Base-by-base conservation (phyloP, 30 jellyfish, hydroid and myxozoan genomes). In the Aurelia aurita region DNA sequence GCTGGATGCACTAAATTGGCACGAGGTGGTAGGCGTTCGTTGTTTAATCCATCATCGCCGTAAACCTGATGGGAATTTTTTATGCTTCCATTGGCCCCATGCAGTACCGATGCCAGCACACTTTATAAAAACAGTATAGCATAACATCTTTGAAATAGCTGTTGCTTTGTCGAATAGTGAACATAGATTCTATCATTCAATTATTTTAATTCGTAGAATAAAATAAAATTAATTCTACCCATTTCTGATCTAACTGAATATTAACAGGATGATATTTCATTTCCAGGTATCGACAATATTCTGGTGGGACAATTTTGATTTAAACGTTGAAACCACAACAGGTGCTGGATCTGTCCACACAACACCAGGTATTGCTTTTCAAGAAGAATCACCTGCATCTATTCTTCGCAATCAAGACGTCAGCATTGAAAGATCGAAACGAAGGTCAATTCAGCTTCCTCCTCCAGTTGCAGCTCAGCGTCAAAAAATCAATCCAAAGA, bases 271-370 rank as follows among this genome's bases (percentile, higher is more conserved):
- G 61, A 28, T 26, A 10, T 28, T 31, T 16, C 28, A 18, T 69
- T 19, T 26, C 43, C 26, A 25, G 35, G 87, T 74, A 5, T 76
- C 73, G 25, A 79, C 82, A 64, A 13, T 60, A 14, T 64, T 79
- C 47, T 79, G 90, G 90, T 79, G 90, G 90, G 82, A 79, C 72
- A 79, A 79, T 32, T 79, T 79, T 43, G 82, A 77, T 39, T 57
- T 49, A 26, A 77, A 79, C 80, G 59, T 64, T 23, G 73, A 79
- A 66, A 79, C 49, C 25, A 65, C 45, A 43, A 79, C 21, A 25
- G 63, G 49, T 25, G 62, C 49, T 53, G 90, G 90, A 26, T 60
- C 80, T 27, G 20, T 69, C 26, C 86, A 83, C 86, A 83, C 86
- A 9, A 83, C 86, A 35, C 93, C 46, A 19, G 86, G 93, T 60